Evolutionary conservation across 2,888 invertebrate genomes (phyloP).

Genomic region (Erpobdella octoculata): DNA sequence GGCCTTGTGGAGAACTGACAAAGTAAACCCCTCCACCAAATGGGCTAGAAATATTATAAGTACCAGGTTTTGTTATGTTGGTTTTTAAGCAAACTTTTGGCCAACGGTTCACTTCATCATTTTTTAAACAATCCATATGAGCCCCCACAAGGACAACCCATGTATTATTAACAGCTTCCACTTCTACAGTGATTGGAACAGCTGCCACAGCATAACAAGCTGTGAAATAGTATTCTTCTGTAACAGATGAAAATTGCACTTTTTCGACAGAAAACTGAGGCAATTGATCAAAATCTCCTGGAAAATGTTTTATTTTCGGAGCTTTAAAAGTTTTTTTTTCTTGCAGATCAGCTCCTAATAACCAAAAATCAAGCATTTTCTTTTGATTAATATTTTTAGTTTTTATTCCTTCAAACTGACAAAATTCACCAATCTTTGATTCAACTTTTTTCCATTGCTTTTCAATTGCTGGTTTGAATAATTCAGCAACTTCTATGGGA

Average conservation of each 20-base stretch:
- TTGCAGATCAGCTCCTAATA: neutral
- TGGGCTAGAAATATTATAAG: slow-evolving; percentile 11
- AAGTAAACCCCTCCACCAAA: slow-evolving; percentile 34
- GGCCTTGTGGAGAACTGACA: slow-evolving; percentile 5
- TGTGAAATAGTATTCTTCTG: slow-evolving; percentile 31
- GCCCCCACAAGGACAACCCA: slow-evolving; percentile 38
- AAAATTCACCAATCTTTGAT: neutral
- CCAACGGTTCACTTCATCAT: slow-evolving; percentile 28
- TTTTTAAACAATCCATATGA: slow-evolving; percentile 36
- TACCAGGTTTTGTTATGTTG: no score
- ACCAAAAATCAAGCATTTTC: slow-evolving; percentile 9
- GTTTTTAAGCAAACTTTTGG: slow-evolving; percentile 23
- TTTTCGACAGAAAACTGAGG: slow-evolving; percentile 21
- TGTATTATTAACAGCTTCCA: neutral
- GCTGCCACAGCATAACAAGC: slow-evolving; percentile 36
- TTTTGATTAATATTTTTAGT: neutral
- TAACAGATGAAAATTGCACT: slow-evolving; percentile 27
- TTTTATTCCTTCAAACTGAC: neutral
- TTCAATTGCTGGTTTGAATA: neutral
- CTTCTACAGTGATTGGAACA: neutral
- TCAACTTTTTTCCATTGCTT: slow-evolving; percentile 5
- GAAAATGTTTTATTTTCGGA: slow-evolving; percentile 36
- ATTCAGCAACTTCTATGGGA: neutral
- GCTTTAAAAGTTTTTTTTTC: slow-evolving; percentile 22
- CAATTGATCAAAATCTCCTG: slow-evolving; percentile 36